A percentile compares a stretch with the other conserved stretches of the same genome.
Conservation (phyloP, 2,113 vertebrate species). For the Arvicanthis niloticus region DNA sequence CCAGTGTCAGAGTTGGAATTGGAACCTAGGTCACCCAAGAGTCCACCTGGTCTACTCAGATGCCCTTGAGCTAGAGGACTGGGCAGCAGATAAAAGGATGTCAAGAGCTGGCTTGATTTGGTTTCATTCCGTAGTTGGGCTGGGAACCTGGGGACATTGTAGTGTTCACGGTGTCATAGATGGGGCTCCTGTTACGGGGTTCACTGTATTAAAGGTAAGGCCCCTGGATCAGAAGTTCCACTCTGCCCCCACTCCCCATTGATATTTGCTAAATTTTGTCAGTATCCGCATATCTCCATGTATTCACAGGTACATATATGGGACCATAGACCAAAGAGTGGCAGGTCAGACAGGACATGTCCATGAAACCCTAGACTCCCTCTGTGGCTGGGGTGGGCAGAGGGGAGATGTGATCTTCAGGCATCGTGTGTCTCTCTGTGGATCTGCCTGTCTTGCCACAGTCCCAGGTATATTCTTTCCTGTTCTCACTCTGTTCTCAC, state of each 20-base stretch:
- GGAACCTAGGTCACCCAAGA: neutral
- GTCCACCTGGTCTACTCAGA: neutral
- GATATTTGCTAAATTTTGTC: neutral
- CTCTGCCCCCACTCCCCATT: fast-evolving
- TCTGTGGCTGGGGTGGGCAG: neutral
- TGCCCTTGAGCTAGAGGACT: neutral
- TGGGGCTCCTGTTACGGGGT: too few species aligned
- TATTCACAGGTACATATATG: neutral
- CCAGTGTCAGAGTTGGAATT: neutral
- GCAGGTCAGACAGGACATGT: neutral
- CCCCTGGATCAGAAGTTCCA: neutral
- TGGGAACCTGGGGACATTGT: neutral
- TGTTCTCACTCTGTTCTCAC: neutral
- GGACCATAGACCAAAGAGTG: neutral
- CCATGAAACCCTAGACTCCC: neutral
- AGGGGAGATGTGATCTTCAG: neutral
- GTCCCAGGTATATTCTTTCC: fast-evolving
- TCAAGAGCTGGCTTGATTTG: neutral
- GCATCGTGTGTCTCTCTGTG: neutral
- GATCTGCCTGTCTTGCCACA: neutral
- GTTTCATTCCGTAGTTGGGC: neutral
- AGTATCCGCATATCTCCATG: fast-evolving
- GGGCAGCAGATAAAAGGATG: fast-evolving
- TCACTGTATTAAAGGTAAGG: neutral
- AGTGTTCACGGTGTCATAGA: fast-evolving